These are phyloP conservation scores for Cheilosia variabilis DNA, from an alignment of 2,888 invertebrate species.

Conservation along the genomic window DNA sequence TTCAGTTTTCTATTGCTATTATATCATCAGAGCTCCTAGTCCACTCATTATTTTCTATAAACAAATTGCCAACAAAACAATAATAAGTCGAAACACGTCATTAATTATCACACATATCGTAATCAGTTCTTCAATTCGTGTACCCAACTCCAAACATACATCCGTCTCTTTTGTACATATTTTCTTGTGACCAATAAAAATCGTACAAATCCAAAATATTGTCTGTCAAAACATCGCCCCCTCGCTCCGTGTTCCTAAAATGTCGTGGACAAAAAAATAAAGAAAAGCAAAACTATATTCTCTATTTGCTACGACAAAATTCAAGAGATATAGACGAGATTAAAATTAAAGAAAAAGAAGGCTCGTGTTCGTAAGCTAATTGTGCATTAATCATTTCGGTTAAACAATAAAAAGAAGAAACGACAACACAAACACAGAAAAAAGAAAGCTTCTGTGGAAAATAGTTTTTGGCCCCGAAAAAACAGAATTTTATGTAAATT, in stretches of 20 bases:
- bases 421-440: slow-evolving; percentile 3
- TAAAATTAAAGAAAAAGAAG: slow-evolving; percentile 34
- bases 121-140: too few relatives aligned
- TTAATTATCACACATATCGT: neutral
- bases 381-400: slow-evolving; percentile 13
- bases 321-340: slow-evolving; percentile 38
- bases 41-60: neutral
- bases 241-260: slow-evolving; percentile 4
- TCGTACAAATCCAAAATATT: slow-evolving; percentile 69
- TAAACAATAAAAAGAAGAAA: slow-evolving; percentile 6
- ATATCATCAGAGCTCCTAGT: neutral
- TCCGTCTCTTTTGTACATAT: slow-evolving; percentile 11
- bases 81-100: slow-evolving; percentile 30
- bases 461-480: slow-evolving; percentile 14
- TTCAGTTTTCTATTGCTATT: neutral
- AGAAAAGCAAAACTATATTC: slow-evolving; percentile 26
- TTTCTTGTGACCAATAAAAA: slow-evolving; percentile 47
- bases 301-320: slow-evolving; percentile 59
- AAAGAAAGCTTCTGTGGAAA: slow-evolving; percentile 65
- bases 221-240: slow-evolving; percentile 65
- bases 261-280: slow-evolving; percentile 43
- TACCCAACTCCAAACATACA: neutral
- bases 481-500: slow-evolving; percentile 31
- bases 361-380: slow-evolving; percentile 5
- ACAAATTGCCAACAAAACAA: slow-evolving; percentile 17